Evolutionary conservation across 1,140 invertebrate species (phyloP).

Genomic region (Scylla paramamosain): DNA sequence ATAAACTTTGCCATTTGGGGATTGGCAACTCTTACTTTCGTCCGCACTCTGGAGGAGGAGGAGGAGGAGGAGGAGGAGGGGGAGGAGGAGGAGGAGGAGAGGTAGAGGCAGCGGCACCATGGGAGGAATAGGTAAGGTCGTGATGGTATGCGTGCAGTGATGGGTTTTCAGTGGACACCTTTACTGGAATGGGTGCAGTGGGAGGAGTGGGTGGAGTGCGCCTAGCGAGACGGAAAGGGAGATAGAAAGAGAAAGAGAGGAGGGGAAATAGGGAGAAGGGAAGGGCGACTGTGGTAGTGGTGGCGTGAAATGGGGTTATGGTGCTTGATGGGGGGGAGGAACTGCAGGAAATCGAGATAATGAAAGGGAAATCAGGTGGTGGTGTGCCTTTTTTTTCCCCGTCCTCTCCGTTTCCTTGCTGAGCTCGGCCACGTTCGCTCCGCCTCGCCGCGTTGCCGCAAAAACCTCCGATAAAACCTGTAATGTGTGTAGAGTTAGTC

Average conservation of each 20-base stretch:
- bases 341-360: not conserved
- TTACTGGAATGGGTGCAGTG: too few species aligned
- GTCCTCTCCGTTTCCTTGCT: too few species aligned
- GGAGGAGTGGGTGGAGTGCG: too few species aligned
- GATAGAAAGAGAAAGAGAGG: not conserved
- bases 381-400: not conserved
- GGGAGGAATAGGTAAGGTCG: not conserved
- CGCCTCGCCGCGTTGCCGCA: too few species aligned
- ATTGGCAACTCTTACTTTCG: not conserved
- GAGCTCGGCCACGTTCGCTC: too few species aligned
- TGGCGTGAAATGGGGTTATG: too few species aligned
- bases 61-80: conserved; percentile 17
- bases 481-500: too few species aligned
- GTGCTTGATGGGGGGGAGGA: not conserved
- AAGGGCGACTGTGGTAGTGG: too few species aligned
- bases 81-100: not conserved
- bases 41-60: not conserved
- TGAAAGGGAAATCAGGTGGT: not conserved
- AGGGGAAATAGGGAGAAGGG: not conserved
- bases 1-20: conserved; percentile 8
- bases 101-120: not conserved
- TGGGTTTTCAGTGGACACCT: too few species aligned
- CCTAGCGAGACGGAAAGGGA: not conserved
- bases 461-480: too few species aligned
- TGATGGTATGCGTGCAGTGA: not conserved